Percentiles rank a stretch among this genome's conserved stretches.
phyloP scores from a whole-genome alignment of 2,113 vertebrate genomes.

The Cisticola juncidis region DNA sequence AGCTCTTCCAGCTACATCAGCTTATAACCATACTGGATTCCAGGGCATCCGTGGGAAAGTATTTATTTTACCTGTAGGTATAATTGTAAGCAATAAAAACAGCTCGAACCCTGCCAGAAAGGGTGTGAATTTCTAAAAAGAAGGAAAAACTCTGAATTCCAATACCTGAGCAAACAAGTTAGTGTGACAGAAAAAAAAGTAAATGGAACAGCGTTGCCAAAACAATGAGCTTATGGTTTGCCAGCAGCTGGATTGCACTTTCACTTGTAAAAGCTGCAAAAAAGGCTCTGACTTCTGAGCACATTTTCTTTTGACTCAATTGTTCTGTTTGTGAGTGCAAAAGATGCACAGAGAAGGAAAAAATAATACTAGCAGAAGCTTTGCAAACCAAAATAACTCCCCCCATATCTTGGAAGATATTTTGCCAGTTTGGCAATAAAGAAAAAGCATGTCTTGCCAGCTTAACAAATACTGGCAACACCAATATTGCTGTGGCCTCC shows the following conservation, averaged over 20 bases:
- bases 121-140: slow-evolving; percentile 73
- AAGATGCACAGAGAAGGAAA: background rate
- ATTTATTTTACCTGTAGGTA: slow-evolving; percentile 75
- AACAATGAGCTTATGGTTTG: slow-evolving; percentile 70
- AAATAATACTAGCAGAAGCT: background rate
- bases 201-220: slow-evolving; percentile 58
- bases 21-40: slow-evolving; percentile 49
- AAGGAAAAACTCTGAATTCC: slow-evolving; percentile 72
- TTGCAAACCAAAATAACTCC: background rate
- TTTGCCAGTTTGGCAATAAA: background rate
- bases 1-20: slow-evolving; percentile 46
- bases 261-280: slow-evolving; percentile 50
- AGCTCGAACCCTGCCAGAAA: slow-evolving; percentile 69
- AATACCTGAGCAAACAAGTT: slow-evolving; percentile 78
- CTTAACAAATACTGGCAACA: background rate
- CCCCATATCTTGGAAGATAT: background rate
- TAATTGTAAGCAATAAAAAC: slow-evolving; percentile 75
- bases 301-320: slow-evolving; percentile 28
- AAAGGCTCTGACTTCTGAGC: slow-evolving; percentile 25
- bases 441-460: background rate
- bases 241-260: slow-evolving; percentile 63
- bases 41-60: slow-evolving; percentile 75
- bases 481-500: background rate
- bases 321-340: background rate
- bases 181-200: slow-evolving; percentile 47